Evolutionary conservation across 2,113 vertebrate species (phyloP), one percentile per base, ranked within the genome.

Genomic region (Garra rufa): DNA sequence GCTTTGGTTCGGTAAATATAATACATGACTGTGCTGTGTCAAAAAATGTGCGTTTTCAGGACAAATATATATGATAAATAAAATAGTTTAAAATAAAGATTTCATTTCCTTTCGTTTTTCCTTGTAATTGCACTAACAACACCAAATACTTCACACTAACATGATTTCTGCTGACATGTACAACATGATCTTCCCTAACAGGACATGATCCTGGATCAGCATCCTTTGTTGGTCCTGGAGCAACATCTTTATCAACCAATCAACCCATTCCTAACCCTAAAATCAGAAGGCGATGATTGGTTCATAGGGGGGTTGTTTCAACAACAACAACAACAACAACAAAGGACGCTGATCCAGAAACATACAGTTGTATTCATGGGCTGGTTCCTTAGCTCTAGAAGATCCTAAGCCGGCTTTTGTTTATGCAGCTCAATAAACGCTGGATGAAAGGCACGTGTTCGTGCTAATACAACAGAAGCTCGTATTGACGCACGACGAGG

Each of bases 391-490:
- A 19, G 38, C 14, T 41, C 44, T 30, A 82, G 11, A 70, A 50
- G 14, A 26, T 17, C 28, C 26, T 41, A 30, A 34, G 11, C 61
- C 38, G 43, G 59, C 59, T 82, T 79, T 82, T 82, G 80, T 82
- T 71, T 55, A 70, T 82, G 46, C 14, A 50, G 28, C 17, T 80
- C 21, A 48, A 52, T 55, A 52, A 69, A 52, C 24, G 13, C 21
- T 69, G 65, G 21, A 26, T 55, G 65, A 71, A 48, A 82, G 19
- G 65, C 80, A 70, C 65, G 80, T 82, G 80, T 46, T 38, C 43
- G 43, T 48, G 43, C 34, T 34, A 79, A 80, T 43, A 61, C 59
- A 67, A 43, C 4, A 61, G 38, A 17, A 44, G 43, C 77, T 3
- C 4, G 14, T 63, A 28, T 48, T 48, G 59, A 80, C 43, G 63